These are phyloP conservation scores for Macrosteles quadrilineatus DNA, from an alignment of 1,140 invertebrate genomes.

Conservation along the genomic window DNA sequence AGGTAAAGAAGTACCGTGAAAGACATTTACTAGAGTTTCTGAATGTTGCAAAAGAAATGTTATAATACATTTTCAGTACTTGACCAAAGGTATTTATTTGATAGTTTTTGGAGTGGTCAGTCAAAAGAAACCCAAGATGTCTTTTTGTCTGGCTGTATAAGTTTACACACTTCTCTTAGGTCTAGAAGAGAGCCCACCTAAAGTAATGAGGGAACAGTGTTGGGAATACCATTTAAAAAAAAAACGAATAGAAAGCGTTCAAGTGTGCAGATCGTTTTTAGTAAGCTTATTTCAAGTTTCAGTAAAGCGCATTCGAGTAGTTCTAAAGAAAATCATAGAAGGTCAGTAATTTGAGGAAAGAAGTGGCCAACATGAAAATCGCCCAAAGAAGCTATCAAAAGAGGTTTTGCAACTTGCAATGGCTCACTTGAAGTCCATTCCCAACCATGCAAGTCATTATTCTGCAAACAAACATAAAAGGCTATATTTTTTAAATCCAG, in stretches of 20 bases:
- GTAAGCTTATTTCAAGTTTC: background rate
- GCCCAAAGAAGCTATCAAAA: background rate
- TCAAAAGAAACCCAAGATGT: constrained; percentile 1
- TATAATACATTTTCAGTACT: background rate
- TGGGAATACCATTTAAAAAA: background rate
- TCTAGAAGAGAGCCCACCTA: no score
- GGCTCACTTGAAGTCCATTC: background rate
- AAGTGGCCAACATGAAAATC: background rate
- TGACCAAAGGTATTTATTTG: constrained; percentile 1
- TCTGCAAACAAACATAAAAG: background rate
- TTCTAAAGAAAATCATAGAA: background rate
- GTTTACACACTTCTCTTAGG: background rate
- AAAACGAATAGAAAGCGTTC: background rate
- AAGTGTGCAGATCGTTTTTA: background rate
- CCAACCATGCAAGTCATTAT: background rate
- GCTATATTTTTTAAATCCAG: constrained; percentile 3
- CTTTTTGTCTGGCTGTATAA: background rate
- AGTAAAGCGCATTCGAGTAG: background rate
- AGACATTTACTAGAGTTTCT: background rate
- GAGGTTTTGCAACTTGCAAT: background rate
- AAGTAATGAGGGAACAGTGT: background rate
- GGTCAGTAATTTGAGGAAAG: background rate
- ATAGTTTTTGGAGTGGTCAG: constrained; percentile 1
- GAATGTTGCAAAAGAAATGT: constrained; percentile 11
- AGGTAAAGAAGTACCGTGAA: background rate